Evolutionary conservation across 2,113 vertebrate genomes (phyloP), one percentile per base, ranked within the genome.

Genomic region (Vulpes vulpes): DNA sequence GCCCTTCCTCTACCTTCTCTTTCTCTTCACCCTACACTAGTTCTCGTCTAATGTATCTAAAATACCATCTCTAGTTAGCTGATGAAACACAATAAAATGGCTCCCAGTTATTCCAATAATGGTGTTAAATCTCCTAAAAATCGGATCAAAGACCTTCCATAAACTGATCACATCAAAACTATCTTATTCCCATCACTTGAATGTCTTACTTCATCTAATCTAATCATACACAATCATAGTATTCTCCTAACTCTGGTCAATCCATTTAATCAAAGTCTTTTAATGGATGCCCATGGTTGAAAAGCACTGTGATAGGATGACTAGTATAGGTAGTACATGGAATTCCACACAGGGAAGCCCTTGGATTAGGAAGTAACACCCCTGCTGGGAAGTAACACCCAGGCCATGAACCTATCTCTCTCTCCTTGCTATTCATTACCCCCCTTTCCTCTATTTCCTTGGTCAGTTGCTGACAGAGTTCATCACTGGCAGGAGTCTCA

Each of bases 121-220:
- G 67, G 35, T n/a, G 53, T 78, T 11, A 92, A 80, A 69, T 27
- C 49, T 81, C 38, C 27, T 82, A 43, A 73, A 96, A 96, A 96
- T n/a, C 1, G 6, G 30, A 67, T 51, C 22, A 84, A 81, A 96
- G 69, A 38, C 3, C 15, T 81, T 74, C 73, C 49, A 55, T 65
- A 80, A 92, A 69, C 3, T 53, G 88, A 90, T 0, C n/a, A 15
- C 19, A 84, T 65, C 14, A 30, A 81, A 97, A 97, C 30, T 49
- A 51, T 25, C 65, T 89, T 74, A 83, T 64, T 16, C 71, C 19
- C 23, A 87, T 16, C 71, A 79, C 20, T 57, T 59, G n/a, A 64
- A 22, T 83, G 38, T 89, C 69, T 97, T 25, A 87, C 25, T 69
- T 60, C 38, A 76, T 87, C 35, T 65, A 57, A 82, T 62, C n/a